Base-by-base conservation (phyloP, 2,888 invertebrate species). In the Autographa pulchrina region DNA sequence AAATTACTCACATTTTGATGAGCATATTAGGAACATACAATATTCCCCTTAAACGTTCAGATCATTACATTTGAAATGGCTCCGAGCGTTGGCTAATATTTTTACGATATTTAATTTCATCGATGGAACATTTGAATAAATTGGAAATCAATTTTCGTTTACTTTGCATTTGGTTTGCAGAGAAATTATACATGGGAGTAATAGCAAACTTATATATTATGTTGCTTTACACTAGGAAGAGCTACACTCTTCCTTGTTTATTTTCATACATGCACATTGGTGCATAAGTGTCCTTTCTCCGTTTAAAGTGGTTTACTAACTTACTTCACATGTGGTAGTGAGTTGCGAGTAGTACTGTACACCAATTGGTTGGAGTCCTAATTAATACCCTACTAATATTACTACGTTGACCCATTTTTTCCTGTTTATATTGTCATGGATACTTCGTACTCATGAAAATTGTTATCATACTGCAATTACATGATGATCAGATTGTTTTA, bases 11-110 rank as follows among this genome's bases (percentile, higher is more conserved):
- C 59, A 38, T 59, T n/a, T 25, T 54, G 48, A 68, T 63, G 60
- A 48, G 38, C 16, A 16, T 54, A 67, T 52, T 68, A 31, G 56
- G 60, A 13, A 61, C 54, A 68, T 54, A 61, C 56, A 5, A 68
- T 52, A 65, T 68, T 58, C 25, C 38, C 35, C 61, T 35, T 56
- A 64, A 67, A 67, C 64, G 52, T 65, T 62, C 38, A 18, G 62
- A 43, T 68, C 61, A 64, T 72, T 72, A 67, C 52, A 60, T 72
- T 54, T 64, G 60, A 78, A 72, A 59, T 61, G 16, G 72, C 68
- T 65, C 68, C 31, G 70, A 75, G 70, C 68, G 41, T 82, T 64
- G 14, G 14, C 35, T 38, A 9, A 32, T 35, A 14, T 54, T 14
- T 64, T 64, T 54, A 64, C 18, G 35, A 56, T 54, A 56, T 54